Base-by-base conservation (phyloP, 2,797 vertebrate species). In the Acropternis orthonyx region DNA sequence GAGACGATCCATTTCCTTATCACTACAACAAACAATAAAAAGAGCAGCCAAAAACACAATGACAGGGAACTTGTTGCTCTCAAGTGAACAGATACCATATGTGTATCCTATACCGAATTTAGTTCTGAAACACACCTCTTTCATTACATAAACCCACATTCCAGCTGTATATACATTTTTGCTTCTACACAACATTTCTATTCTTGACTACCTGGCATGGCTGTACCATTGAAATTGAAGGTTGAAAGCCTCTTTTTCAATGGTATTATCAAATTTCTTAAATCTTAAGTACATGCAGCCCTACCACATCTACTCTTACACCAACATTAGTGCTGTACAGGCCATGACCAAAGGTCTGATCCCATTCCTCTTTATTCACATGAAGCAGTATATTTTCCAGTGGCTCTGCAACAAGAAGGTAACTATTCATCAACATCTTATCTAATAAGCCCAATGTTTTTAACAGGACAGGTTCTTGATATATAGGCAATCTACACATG, bases 1-100 rank as follows among this genome's bases (percentile, higher is more conserved):
- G 56, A 82, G 81, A 89, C 27, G 2, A 94, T 84, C 84, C 73
- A 83, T 92, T 95, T 94, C 89, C 87, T 93, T 95, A 90, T 93
- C 88, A 72, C 89, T 82, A 82, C 90, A 94, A 68, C 74, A 78
- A 93, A 88, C 62, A 69, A 87, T 83, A 88, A 93, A 93, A 95
- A 80, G 66, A 89, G 83, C 72, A 94, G 92, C 85, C 83, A 88
- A 93, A 90, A 73, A 58, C 79, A 84, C 73, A 93, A 63, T 36
- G 83, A 48, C 72, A 93, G 78, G 28, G 72, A 85, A 36, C 30
- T 81, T 39, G 69, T 63, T 88, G 46, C 59, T 92, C 78, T 69
- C 68, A 20, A 77, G 65, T 37, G 83, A 80, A 19, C 77, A 88
- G 63, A 66, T 46, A 89, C 73, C 94, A 85, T 36, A 41, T 86